These are phyloP conservation scores for Polymixis flavicincta DNA, from an alignment of 2,888 invertebrate species.

Conservation along the genomic window DNA sequence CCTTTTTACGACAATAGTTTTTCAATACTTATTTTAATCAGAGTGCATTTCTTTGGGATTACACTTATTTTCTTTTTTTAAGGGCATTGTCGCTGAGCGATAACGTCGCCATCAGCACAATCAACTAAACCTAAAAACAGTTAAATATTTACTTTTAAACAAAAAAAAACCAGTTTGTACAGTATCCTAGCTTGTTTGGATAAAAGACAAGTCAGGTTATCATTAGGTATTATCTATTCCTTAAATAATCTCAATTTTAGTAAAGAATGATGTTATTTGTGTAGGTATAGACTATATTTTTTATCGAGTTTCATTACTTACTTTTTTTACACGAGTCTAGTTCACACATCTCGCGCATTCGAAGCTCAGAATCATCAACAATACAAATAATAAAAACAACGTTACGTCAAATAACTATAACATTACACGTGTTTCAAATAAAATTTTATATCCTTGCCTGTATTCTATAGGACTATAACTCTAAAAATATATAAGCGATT, in stretches of 20 bases:
- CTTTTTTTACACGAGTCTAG: background rate
- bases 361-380: conserved; percentile 66
- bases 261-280: too few species aligned
- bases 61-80: too few species aligned
- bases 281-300: background rate
- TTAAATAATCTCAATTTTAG: too few species aligned
- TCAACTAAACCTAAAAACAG: too few species aligned
- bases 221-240: too few species aligned
- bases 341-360: conserved; percentile 45
- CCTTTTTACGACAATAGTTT: conserved; percentile 52
- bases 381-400: conserved; percentile 59
- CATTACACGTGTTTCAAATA: conserved; percentile 87
- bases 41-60: background rate
- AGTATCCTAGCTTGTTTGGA: too few species aligned
- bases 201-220: too few species aligned
- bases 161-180: too few species aligned
- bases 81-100: too few species aligned
- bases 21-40: background rate
- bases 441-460: conserved; percentile 86
- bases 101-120: too few species aligned
- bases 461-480: conserved; percentile 84
- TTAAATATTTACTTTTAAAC: too few species aligned
- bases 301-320: background rate
- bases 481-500: conserved; percentile 86
- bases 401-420: conserved; percentile 77